Conservation (phyloP, 1,140 invertebrate species). For the Zaprionus ghesquierei region DNA sequence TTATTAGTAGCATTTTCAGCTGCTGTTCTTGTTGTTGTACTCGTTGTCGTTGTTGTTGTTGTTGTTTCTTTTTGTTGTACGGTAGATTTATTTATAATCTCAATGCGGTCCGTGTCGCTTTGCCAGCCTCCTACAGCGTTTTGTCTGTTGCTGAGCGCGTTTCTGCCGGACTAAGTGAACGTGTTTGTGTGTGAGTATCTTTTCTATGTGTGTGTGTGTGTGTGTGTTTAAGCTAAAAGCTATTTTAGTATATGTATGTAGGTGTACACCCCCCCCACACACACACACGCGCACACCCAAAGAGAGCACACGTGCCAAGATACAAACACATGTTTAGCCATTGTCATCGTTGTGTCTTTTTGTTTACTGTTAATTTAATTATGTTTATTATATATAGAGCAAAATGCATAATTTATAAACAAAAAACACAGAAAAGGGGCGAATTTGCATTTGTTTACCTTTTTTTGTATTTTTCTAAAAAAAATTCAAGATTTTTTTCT, state of each 20-base stretch:
- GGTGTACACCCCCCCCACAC: slow-evolving; percentile 2
- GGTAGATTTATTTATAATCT: slow-evolving; percentile 70
- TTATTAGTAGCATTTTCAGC: background rate
- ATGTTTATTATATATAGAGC: slow-evolving; percentile 14
- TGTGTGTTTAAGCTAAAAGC: slow-evolving; percentile 40
- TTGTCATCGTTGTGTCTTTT: slow-evolving; percentile 28
- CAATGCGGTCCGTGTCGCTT: slow-evolving; percentile 16
- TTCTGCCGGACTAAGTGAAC: slow-evolving; percentile 29
- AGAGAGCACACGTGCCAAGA: slow-evolving; percentile 26
- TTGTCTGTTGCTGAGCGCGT: slow-evolving; percentile 36
- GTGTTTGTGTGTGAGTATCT: background rate
- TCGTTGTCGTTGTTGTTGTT: background rate
- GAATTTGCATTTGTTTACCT: slow-evolving; percentile 21
- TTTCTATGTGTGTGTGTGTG: slow-evolving; percentile 1
- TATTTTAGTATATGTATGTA: slow-evolving; percentile 41
- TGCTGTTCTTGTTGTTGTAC: slow-evolving; percentile 6
- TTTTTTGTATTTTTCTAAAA: background rate
- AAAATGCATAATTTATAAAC: slow-evolving; percentile 35
- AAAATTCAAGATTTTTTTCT: background rate
- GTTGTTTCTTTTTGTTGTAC: background rate
- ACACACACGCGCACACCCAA: background rate
- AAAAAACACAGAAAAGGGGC: background rate
- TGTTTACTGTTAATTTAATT: slow-evolving; percentile 33
- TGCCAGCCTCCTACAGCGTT: slow-evolving; percentile 30
- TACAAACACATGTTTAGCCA: slow-evolving; percentile 28